Evolutionary conservation across 92 coral and sea anemone species (phyloP).

Genomic region (Phenganax subtilis): DNA sequence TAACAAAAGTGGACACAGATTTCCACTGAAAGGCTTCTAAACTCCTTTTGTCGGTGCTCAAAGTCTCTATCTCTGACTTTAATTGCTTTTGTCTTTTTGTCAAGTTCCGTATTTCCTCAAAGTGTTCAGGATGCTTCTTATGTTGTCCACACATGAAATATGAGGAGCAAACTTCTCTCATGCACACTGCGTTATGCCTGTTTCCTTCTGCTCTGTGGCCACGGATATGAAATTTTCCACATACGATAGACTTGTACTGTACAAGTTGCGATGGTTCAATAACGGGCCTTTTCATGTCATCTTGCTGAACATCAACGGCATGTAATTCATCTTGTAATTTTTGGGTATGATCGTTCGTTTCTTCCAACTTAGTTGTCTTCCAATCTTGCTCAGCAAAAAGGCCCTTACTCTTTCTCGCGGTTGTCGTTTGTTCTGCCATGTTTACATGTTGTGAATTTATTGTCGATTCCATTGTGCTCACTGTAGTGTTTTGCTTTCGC

Average conservation of each 20-base stretch:
- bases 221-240: slow-evolving; percentile 8
- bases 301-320: background rate
- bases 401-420: background rate
- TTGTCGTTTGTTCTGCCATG: background rate
- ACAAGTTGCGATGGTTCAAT: slow-evolving; percentile 1
- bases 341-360: background rate
- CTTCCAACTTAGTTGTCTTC: background rate
- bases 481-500: background rate
- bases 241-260: background rate
- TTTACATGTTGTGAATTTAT: background rate
- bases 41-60: slow-evolving; percentile 33
- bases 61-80: slow-evolving; percentile 35
- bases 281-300: background rate
- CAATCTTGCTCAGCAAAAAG: slow-evolving; percentile 3
- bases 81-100: slow-evolving; percentile 28
- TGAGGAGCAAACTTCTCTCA: background rate
- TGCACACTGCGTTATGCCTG: background rate
- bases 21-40: slow-evolving; percentile 48
- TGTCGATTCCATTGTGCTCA: background rate
- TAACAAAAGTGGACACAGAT: slow-evolving; percentile 41
- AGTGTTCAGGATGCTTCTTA: slow-evolving; percentile 45
- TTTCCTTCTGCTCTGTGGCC: slow-evolving; percentile 11
- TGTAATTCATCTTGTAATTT: background rate
- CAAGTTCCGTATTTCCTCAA: slow-evolving; percentile 40
- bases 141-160: slow-evolving; percentile 22